phyloP scores from a whole-genome alignment of 1,140 invertebrate genomes.

The Spodoptera litura region DNA sequence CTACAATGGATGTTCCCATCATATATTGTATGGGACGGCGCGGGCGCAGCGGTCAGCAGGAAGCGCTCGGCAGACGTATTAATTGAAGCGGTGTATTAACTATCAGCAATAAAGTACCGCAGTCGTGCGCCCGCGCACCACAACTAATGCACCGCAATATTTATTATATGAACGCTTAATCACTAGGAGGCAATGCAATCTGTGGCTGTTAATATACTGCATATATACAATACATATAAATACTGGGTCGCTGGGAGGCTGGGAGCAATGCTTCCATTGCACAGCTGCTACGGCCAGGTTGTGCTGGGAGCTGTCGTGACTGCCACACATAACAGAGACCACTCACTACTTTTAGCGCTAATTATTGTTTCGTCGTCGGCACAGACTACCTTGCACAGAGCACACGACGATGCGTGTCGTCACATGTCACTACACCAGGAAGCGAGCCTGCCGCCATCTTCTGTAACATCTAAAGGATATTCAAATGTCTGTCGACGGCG shows the following conservation, averaged over 20 bases:
- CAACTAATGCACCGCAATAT: slow-evolving; percentile 4
- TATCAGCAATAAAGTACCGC: slow-evolving; percentile 42
- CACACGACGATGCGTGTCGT: no score
- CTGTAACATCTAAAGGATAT: slow-evolving; percentile 10
- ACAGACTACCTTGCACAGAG: no score
- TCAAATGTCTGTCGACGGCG: slow-evolving; percentile 8
- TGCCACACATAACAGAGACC: no score
- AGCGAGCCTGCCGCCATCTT: slow-evolving; percentile 3
- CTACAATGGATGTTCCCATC: background rate
- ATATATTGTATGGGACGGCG: background rate
- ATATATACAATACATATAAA: background rate
- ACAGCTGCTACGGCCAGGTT: no score
- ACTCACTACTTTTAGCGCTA: no score
- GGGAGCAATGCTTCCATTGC: no score
- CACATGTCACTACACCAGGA: background rate
- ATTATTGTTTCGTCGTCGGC: no score
- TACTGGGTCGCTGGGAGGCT: background rate
- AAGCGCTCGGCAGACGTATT: slow-evolving; percentile 25
- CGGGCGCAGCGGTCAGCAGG: background rate
- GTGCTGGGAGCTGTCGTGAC: no score
- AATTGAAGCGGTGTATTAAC: slow-evolving; percentile 28
- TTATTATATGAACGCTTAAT: slow-evolving; percentile 30
- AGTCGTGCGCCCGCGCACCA: slow-evolving; percentile 34
- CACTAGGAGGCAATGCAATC: slow-evolving; percentile 25
- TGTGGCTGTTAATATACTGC: slow-evolving; percentile 13